Evolutionary conservation across 1,140 invertebrate species (phyloP).

Genomic region (Copidosoma floridanum): DNA sequence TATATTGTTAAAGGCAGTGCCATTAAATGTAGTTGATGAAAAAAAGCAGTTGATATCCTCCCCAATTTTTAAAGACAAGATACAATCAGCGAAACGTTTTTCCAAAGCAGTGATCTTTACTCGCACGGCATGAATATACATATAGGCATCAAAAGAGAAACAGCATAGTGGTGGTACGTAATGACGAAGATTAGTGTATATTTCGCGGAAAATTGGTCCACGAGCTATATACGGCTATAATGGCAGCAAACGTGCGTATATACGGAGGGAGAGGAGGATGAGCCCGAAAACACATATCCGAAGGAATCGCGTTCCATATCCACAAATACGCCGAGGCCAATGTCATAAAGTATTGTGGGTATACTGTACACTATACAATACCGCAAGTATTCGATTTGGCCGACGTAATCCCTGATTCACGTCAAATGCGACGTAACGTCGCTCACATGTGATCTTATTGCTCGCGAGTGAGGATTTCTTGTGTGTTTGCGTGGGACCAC

Average conservation of each 20-base stretch:
- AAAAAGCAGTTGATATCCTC: no score
- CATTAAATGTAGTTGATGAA: no score
- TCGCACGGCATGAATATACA: background rate
- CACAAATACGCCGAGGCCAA: no score
- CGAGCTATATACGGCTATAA: background rate
- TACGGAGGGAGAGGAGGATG: background rate
- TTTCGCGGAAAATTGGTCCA: slow-evolving; percentile 22
- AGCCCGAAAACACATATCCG: slow-evolving; percentile 4
- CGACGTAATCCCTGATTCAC: slow-evolving; percentile 45
- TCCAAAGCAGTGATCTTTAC: background rate
- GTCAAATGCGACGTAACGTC: slow-evolving; percentile 36
- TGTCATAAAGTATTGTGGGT: slow-evolving; percentile 21
- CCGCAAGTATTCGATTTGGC: slow-evolving; percentile 44
- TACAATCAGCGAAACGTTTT: background rate
- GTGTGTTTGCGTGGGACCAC: slow-evolving; percentile 33
- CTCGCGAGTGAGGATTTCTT: no score
- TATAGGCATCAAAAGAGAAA: background rate
- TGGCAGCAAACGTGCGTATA: no score
- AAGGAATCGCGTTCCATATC: no score
- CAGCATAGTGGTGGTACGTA: no score
- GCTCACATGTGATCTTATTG: no score
- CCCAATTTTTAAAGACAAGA: no score
- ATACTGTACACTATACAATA: no score
- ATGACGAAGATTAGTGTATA: slow-evolving; percentile 24
- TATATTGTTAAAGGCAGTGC: no score